phyloP scores from a whole-genome alignment of 1,140 invertebrate genomes.

The Anadara kagoshimensis region DNA sequence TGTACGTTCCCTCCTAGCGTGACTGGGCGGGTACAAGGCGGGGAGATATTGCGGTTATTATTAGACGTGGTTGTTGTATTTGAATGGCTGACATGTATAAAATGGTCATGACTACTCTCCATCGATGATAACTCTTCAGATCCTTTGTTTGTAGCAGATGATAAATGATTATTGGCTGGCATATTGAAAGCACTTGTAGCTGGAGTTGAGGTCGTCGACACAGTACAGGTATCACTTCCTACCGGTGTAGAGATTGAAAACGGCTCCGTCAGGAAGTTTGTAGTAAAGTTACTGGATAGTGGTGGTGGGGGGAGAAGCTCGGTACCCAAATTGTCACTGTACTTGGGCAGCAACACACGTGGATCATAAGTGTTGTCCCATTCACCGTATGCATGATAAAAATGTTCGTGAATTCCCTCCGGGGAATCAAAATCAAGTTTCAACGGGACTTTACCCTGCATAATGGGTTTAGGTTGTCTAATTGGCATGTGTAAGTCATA shows the following conservation, averaged over 20 bases:
- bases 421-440: slow-evolving; percentile 65
- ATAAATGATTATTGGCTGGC: slow-evolving; percentile 34
- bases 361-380: slow-evolving; percentile 68
- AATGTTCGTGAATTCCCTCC: slow-evolving; percentile 65
- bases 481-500: slow-evolving; percentile 67
- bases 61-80: neutral
- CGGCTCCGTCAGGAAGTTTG: slow-evolving; percentile 54
- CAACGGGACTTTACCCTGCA: slow-evolving; percentile 58
- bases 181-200: slow-evolving; percentile 60
- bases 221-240: slow-evolving; percentile 45
- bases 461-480: slow-evolving; percentile 48
- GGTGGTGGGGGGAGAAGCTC: slow-evolving; percentile 62
- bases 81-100: too few species aligned
- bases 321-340: slow-evolving; percentile 46
- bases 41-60: slow-evolving; percentile 33
- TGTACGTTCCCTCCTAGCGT: slow-evolving; percentile 62
- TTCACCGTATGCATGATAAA: slow-evolving; percentile 69
- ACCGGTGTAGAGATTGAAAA: slow-evolving; percentile 49
- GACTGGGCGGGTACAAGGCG: slow-evolving; percentile 60
- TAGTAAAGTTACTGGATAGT: slow-evolving; percentile 47
- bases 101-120: too few species aligned
- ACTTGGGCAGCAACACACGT: slow-evolving; percentile 49
- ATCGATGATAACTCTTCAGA: too few species aligned
- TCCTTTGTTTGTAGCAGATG: slow-evolving; percentile 27
- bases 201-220: slow-evolving; percentile 42